Evolutionary conservation across 2,113 vertebrate species (phyloP).

Genomic region (Bagarius yarrelli): DNA sequence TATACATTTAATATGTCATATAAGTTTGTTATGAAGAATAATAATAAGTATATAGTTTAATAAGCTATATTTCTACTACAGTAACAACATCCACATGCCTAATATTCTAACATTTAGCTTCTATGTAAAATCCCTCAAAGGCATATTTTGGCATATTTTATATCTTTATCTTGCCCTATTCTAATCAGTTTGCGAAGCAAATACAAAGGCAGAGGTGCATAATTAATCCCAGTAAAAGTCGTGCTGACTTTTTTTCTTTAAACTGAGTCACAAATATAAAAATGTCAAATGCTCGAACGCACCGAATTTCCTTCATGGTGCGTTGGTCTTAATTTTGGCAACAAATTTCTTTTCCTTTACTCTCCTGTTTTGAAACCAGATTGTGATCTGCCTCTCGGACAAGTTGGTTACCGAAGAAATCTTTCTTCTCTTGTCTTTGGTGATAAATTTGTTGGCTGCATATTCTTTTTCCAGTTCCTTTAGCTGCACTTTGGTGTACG

Average conservation of each 20-base stretch:
- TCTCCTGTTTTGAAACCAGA: conserved; percentile 94
- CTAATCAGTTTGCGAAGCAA: conserved; percentile 38
- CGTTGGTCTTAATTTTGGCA: conserved; percentile 82
- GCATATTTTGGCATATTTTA: conserved; percentile 58
- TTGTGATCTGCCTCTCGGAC: conserved; percentile 91
- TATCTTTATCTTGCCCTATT: conserved; percentile 43
- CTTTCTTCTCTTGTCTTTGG: conserved; percentile 93
- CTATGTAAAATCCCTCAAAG: conserved; percentile 46
- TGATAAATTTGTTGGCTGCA: conserved; percentile 90
- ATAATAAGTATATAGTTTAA: conserved; percentile 39
- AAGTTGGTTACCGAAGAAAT: conserved; percentile 86
- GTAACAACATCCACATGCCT: conserved; percentile 54
- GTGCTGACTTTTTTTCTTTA: conserved; percentile 30
- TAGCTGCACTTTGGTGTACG: conserved; percentile 90
- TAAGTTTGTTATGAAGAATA: conserved; percentile 46
- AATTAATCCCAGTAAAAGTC: conserved; percentile 42
- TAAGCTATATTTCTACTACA: conserved; percentile 55
- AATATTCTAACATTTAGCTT: conserved; percentile 47
- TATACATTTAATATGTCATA: conserved; percentile 26
- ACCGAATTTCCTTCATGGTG: conserved; percentile 62
- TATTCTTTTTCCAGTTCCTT: conserved; percentile 94
- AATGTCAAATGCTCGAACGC: not conserved
- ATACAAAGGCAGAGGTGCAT: conserved; percentile 40
- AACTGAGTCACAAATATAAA: conserved; percentile 43
- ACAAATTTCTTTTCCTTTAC: conserved; percentile 95